Percentiles rank a stretch among this genome's conserved stretches.
Evolutionary conservation across 2,113 vertebrate genomes (phyloP).

Genomic region (Camelus dromedarius): DNA sequence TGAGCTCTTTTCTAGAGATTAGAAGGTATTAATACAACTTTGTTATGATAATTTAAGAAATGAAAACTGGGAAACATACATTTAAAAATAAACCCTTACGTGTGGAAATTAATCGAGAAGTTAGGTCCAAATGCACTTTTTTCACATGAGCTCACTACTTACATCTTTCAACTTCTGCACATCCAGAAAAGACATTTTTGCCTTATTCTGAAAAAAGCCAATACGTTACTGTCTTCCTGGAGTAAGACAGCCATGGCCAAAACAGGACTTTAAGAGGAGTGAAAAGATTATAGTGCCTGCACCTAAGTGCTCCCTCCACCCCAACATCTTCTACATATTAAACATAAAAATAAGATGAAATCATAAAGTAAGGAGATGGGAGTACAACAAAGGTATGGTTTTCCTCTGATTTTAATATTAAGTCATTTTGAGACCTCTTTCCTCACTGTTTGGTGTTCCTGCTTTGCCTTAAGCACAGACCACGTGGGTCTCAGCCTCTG

Average conservation of each 20-base stretch:
- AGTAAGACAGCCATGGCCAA: neutral
- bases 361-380: neutral
- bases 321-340: neutral
- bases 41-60: conserved; percentile 30
- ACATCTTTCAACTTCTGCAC: neutral
- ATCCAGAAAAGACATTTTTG: neutral
- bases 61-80: neutral
- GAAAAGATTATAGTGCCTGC: neutral
- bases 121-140: conserved; percentile 42
- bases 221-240: neutral
- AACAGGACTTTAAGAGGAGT: neutral
- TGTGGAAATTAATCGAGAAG: neutral
- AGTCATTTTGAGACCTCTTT: neutral
- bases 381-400: neutral
- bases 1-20: conserved; percentile 2
- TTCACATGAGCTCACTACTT: neutral
- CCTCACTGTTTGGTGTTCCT: neutral
- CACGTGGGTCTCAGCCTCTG: neutral
- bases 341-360: neutral
- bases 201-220: conserved; percentile 2
- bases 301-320: neutral
- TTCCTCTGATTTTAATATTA: neutral
- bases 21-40: neutral
- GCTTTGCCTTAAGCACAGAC: neutral
- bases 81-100: conserved; percentile 11